Evolutionary conservation across 2,888 invertebrate genomes (phyloP).

Genomic region (Ormyrus pomaceus): DNA sequence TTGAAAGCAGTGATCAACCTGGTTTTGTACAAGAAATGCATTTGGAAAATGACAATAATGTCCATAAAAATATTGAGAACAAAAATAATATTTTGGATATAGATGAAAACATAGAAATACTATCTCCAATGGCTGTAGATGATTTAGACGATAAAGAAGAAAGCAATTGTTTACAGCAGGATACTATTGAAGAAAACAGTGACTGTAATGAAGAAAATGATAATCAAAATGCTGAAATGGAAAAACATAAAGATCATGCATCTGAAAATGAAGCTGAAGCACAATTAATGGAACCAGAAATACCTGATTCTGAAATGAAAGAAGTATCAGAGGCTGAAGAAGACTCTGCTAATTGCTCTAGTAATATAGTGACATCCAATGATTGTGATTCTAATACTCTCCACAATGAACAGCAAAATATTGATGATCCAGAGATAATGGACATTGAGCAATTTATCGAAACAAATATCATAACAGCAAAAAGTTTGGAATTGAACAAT

Average conservation of each 20-base stretch:
- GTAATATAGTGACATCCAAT: background rate
- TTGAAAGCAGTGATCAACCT: constrained; percentile 9
- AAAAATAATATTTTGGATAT: background rate
- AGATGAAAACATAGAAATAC: constrained; percentile 10
- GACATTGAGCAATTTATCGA: background rate
- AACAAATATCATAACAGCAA: background rate
- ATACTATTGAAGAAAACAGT: background rate
- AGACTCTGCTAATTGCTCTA: background rate
- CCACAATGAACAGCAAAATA: background rate
- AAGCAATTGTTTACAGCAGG: background rate
- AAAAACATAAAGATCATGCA: constrained; percentile 13
- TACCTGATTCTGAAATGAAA: constrained; percentile 12
- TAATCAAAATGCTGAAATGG: background rate
- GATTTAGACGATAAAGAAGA: constrained; percentile 1
- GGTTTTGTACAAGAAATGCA: constrained; percentile 5
- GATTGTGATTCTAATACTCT: background rate
- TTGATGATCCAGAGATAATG: background rate
- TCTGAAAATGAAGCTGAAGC: background rate
- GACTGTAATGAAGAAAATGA: background rate
- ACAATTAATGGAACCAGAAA: constrained; percentile 2
- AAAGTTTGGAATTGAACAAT: too few species aligned
- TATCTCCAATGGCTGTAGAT: constrained; percentile 1
- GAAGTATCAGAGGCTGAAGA: constrained; percentile 30
- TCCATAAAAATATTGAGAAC: constrained; percentile 10
- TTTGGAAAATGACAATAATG: background rate